Evolutionary conservation across 2,888 invertebrate species (phyloP).

Genomic region (Plebejus argus): DNA sequence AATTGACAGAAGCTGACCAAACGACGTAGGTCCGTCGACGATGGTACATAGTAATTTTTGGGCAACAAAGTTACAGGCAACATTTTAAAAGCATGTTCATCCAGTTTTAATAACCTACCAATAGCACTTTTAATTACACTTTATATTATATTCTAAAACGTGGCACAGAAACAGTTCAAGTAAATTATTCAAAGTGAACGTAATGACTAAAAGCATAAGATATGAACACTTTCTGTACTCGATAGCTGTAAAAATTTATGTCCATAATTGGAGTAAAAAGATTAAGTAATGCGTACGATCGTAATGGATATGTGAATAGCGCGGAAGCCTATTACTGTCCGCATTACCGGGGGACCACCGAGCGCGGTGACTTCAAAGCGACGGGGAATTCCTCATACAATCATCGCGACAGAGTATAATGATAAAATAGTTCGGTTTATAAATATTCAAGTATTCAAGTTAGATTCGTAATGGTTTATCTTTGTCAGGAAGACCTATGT

Average conservation of each 20-base stretch:
- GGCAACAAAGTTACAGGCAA: no score
- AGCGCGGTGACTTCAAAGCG: constrained; percentile 71
- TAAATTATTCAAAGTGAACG: background rate
- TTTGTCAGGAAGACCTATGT: no score
- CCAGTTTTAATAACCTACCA: no score
- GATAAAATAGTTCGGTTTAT: constrained; percentile 52
- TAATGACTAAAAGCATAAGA: background rate
- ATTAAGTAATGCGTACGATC: constrained; percentile 9
- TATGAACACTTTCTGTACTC: background rate
- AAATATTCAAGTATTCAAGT: constrained; percentile 45
- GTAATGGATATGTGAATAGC: constrained; percentile 57
- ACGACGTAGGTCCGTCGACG: no score
- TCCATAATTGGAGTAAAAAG: constrained; percentile 27
- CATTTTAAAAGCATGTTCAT: no score
- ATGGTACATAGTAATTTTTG: no score
- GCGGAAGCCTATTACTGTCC: constrained; percentile 70
- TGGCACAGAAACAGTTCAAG: background rate
- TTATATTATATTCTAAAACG: background rate
- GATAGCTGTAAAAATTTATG: constrained; percentile 6
- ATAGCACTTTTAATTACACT: background rate
- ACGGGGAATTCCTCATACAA: constrained; percentile 51
- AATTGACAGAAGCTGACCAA: no score
- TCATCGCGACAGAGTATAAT: constrained; percentile 61
- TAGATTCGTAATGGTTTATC: no score
- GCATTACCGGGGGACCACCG: constrained; percentile 68